Conservation (phyloP, 2,113 vertebrate species). For the Takifugu bimaculatus region DNA sequence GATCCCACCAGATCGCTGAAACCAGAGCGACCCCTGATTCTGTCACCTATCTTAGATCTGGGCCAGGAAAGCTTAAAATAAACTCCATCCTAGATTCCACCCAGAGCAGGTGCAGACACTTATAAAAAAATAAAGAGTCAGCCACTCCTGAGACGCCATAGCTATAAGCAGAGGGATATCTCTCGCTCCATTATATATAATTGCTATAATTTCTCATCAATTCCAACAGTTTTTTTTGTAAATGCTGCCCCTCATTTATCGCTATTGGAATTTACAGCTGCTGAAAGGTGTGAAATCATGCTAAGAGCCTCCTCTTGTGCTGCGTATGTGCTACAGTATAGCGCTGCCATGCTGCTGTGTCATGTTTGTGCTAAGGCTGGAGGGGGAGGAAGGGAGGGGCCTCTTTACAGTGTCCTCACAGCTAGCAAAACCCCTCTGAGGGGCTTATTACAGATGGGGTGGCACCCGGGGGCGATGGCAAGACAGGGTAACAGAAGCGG, state of each 20-base stretch:
- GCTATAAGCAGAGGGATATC: too few relatives aligned
- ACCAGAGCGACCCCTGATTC: neutral
- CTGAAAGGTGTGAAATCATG: too few relatives aligned
- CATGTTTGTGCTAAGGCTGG: constrained; percentile 61
- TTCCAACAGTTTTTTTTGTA: neutral
- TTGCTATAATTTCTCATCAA: neutral
- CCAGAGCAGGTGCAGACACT: constrained; percentile 3
- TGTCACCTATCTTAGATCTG: constrained; percentile 8
- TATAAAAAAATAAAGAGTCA: neutral
- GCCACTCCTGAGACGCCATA: too few relatives aligned
- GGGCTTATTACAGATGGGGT: too few relatives aligned
- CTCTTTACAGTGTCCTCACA: constrained; percentile 8
- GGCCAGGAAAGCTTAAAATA: constrained; percentile 43
- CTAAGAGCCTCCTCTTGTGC: too few relatives aligned
- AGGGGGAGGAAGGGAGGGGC: constrained; percentile 51
- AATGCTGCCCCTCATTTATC: constrained; percentile 5
- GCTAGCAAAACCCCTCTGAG: neutral
- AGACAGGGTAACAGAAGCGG: neutral
- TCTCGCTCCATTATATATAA: too few relatives aligned
- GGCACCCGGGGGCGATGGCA: constrained; percentile 4
- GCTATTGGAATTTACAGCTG: neutral
- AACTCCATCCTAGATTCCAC: constrained; percentile 6
- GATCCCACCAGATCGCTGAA: neutral
- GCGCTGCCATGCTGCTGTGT: constrained; percentile 67
- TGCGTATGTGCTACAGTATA: constrained; percentile 37